Conservation (phyloP, 2,113 vertebrate genomes). For the Scartelaos histophorus region DNA sequence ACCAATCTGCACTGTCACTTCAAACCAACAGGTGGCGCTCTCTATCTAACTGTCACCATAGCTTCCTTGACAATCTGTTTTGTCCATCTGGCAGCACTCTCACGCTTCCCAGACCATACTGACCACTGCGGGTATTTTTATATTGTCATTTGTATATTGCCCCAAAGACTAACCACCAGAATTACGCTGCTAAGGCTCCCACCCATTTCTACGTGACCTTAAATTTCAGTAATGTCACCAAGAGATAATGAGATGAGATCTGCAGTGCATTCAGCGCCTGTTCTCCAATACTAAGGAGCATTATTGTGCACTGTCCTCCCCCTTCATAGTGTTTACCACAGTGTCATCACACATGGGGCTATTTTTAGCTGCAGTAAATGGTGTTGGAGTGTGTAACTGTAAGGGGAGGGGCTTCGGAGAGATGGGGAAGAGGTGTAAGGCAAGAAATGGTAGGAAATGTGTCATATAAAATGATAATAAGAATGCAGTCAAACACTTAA, state of each 20-base stretch:
- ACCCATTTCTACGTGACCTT: conserved; percentile 39
- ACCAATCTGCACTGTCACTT: conserved; percentile 21
- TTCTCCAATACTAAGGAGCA: conserved; percentile 18
- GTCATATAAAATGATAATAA: not conserved
- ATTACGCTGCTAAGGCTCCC: conserved; percentile 2
- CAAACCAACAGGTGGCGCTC: conserved; percentile 57
- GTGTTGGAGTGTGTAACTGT: conserved; percentile 42
- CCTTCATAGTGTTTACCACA: conserved; percentile 56
- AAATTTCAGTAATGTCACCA: conserved; percentile 28
- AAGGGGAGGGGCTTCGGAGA: conserved; percentile 39
- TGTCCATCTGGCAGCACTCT: conserved; percentile 19
- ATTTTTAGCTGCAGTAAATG: conserved; percentile 66
- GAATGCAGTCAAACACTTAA: not conserved
- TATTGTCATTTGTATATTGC: conserved; percentile 47
- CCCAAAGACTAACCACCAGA: conserved; percentile 28
- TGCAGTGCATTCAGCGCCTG: conserved; percentile 13
- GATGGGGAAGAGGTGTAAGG: conserved; percentile 39
- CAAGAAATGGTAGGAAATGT: conserved; percentile 33
- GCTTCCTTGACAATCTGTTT: conserved; percentile 22
- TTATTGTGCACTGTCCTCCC: conserved; percentile 41
- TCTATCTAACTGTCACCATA: conserved; percentile 20
- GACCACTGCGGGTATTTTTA: conserved; percentile 58
- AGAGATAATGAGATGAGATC: conserved; percentile 40
- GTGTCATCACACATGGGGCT: conserved; percentile 70
- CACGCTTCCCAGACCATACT: conserved; percentile 34